These are phyloP conservation scores for Adelognathus sp. DNA, from an alignment of 2,888 invertebrate genomes.

Conservation along the genomic window DNA sequence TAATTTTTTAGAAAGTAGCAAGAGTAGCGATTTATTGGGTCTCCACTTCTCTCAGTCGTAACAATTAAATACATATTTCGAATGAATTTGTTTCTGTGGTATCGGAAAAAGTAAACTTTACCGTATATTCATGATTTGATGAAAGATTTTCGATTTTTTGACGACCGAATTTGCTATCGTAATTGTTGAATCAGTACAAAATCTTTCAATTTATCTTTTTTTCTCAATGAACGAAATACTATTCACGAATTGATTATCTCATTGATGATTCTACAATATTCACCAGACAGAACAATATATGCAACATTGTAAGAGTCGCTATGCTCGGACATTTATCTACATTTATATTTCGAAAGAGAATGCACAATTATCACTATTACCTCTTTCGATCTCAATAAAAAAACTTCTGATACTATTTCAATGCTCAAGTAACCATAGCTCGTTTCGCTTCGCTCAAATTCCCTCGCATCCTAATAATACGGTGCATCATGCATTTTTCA, in stretches of 20 bases:
- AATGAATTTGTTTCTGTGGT: not conserved
- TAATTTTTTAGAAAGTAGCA: not conserved
- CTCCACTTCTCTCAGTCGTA: not conserved
- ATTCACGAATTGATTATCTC: not conserved
- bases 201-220: too few relatives aligned
- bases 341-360: not conserved
- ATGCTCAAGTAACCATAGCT: not conserved
- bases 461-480: not conserved
- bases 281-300: not conserved
- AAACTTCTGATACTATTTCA: not conserved
- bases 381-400: not conserved
- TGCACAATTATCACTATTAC: not conserved
- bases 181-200: too few relatives aligned
- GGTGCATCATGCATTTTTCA: slow-evolving; percentile 43
- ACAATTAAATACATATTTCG: not conserved
- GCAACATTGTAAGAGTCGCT: not conserved
- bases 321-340: not conserved
- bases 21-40: not conserved
- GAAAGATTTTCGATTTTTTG: not conserved
- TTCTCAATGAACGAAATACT: not conserved
- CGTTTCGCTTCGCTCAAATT: not conserved
- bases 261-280: not conserved
- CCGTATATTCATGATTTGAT: not conserved
- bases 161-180: too few relatives aligned
- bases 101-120: not conserved